Base-by-base conservation (phyloP, 2,113 vertebrate genomes). In the Pelvicachromis taeniatus region DNA sequence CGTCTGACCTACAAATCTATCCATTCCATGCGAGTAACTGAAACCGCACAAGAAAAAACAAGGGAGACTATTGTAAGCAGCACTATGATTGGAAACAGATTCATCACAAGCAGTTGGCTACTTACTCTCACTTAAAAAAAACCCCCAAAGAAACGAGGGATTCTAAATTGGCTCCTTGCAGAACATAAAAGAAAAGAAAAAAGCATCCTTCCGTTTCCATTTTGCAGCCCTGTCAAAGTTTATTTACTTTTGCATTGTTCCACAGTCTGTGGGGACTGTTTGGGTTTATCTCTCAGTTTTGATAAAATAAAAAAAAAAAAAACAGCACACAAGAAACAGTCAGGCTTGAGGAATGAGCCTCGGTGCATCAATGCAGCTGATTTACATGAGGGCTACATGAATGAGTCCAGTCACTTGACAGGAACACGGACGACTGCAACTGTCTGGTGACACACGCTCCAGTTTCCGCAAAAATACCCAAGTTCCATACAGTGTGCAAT, bases 191-290 rank as follows among this genome's bases (percentile, higher is more conserved):
- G 26, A 70, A 85, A 38, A 29, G 6, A 19, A 80, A 87, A 45
- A 52, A 7, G 23, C 68, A 58, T 78, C 85, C 85, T 93, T 92
- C 93, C 91, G 54, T 61, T 91, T 93, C 84, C 86, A 26, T 21
- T 84, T 81, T 26, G 14, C 83, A 61, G 23, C 21, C 33, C 21
- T 73, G 78, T 70, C 19, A 52, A 45, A 2, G 53, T 87, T 61
- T 89, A 89, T 91, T 93, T 90, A 31, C 84, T 40, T 92, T 84
- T 82, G 81, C 63, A 93, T 92, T 94, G 91, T 94, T 92, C 86
- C 70, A 13, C 53, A 80, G 55, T 73, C 21, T 35, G 26, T 5
- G n/a, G 38, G 59, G 63, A 61, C 23, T 56, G 77, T 84, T 87
- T 78, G 53, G 35, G 23, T 79, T 85, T 85, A 78, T 78, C 21